phyloP scores from a whole-genome alignment of 2,797 vertebrate genomes.

The Pseudochaenichthys georgianus region DNA sequence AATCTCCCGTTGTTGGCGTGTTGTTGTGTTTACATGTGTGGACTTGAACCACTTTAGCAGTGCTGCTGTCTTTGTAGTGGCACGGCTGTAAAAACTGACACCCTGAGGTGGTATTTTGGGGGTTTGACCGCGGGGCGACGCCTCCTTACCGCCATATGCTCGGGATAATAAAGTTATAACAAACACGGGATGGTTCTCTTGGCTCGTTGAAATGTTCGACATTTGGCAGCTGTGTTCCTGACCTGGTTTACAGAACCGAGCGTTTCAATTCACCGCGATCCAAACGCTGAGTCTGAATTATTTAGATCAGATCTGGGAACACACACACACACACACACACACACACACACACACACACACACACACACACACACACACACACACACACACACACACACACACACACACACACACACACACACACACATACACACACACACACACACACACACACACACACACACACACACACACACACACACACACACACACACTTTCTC shows the following conservation, averaged over 20 bases:
- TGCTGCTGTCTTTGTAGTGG: constrained; percentile 70
- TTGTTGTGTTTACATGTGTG: constrained; percentile 52
- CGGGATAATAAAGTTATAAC: constrained; percentile 59
- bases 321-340: neutral
- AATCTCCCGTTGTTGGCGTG: constrained; percentile 17
- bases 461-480: neutral
- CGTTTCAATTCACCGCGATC: too few relatives aligned
- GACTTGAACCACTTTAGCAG: constrained; percentile 54
- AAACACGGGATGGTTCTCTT: constrained; percentile 67
- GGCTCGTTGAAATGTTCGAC: constrained; percentile 66
- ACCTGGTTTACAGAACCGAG: constrained; percentile 24
- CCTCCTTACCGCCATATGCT: constrained; percentile 78
- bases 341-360: too few relatives aligned
- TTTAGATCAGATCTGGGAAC: neutral
- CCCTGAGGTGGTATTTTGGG: constrained; percentile 47
- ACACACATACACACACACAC: too few relatives aligned
- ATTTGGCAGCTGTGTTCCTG: constrained; percentile 64
- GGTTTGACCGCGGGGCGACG: constrained; percentile 42
- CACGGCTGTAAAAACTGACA: constrained; percentile 69
- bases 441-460: too few relatives aligned
- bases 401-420: neutral
- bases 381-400: too few relatives aligned
- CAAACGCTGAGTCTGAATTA: neutral
- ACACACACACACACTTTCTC: too few relatives aligned
- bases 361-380: too few relatives aligned